These are phyloP conservation scores for Drosophila paranaensis DNA, from an alignment of 2,888 invertebrate species.

Conservation along the genomic window DNA sequence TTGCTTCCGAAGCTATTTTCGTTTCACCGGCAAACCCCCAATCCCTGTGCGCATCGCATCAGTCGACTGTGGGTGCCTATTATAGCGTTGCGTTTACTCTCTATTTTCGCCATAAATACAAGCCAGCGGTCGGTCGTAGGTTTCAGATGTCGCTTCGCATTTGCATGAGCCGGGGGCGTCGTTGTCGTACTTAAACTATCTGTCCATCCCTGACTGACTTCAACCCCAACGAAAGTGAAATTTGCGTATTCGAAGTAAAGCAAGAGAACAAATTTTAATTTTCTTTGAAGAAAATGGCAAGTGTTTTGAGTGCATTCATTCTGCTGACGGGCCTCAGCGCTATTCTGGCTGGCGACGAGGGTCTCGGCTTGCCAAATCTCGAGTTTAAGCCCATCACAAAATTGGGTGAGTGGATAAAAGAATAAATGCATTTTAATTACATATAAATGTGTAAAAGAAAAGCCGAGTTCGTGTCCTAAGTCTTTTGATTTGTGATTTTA, in stretches of 20 bases:
- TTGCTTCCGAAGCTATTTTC: conserved; percentile 56
- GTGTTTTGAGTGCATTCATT: conserved; percentile 26
- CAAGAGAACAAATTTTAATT: background rate
- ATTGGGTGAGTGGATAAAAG: conserved; percentile 61
- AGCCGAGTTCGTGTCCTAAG: conserved; percentile 37
- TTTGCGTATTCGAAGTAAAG: conserved; percentile 4
- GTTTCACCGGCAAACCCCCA: conserved; percentile 35
- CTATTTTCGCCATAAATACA: conserved; percentile 72
- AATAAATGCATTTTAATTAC: background rate
- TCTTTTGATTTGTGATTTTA: conserved; percentile 24
- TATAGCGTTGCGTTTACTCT: conserved; percentile 46
- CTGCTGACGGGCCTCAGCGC: conserved; percentile 34
- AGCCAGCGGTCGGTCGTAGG: conserved; percentile 42
- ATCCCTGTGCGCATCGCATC: conserved; percentile 19
- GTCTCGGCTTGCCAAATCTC: conserved; percentile 31
- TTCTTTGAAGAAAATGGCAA: conserved; percentile 8
- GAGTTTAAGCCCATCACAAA: conserved; percentile 64
- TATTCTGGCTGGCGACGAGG: conserved; percentile 34
- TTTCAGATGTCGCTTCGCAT: conserved; percentile 64
- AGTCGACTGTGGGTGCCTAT: conserved; percentile 37
- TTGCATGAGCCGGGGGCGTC: conserved; percentile 55
- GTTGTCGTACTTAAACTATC: conserved; percentile 1
- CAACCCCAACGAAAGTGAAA: conserved; percentile 35
- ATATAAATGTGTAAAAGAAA: background rate
- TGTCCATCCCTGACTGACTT: background rate